phyloP scores from a whole-genome alignment of 2,888 invertebrate genomes.

The Punctoribates punctum region DNA sequence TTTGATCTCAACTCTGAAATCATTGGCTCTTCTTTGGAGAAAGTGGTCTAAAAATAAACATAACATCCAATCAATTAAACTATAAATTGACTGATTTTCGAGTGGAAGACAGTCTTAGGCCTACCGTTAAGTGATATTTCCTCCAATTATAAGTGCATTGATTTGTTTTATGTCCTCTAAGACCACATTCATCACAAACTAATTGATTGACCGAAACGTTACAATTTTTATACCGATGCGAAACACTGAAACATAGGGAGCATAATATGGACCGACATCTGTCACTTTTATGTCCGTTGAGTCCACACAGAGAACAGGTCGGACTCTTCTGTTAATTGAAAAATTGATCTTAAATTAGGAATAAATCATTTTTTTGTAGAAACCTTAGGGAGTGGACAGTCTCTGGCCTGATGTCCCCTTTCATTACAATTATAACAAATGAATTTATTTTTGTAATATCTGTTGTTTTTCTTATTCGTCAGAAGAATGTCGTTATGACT shows the following conservation, averaged over 20 bases:
- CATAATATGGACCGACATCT: background rate
- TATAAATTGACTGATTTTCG: background rate
- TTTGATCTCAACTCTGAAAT: slow-evolving; percentile 12
- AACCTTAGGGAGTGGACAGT: slow-evolving; percentile 18
- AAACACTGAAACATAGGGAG: background rate
- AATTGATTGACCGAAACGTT: slow-evolving; percentile 19
- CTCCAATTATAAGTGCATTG: slow-evolving; percentile 47
- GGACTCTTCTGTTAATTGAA: background rate
- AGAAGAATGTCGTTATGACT: slow-evolving; percentile 5
- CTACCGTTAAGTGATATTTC: slow-evolving; percentile 46
- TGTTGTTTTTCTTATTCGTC: background rate
- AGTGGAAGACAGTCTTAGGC: background rate
- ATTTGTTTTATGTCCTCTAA: slow-evolving; percentile 24
- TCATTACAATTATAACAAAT: slow-evolving; percentile 24
- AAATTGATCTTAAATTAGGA: too few species aligned
- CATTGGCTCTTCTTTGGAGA: slow-evolving; percentile 1
- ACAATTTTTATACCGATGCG: background rate
- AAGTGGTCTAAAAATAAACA: slow-evolving; percentile 16
- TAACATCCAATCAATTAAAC: slow-evolving; percentile 17
- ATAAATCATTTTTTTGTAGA: background rate
- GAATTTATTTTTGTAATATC: slow-evolving; percentile 15
- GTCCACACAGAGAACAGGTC: background rate
- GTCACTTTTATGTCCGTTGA: background rate
- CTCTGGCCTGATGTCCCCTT: slow-evolving; percentile 20
- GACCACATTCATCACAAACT: slow-evolving; percentile 25